Evolutionary conservation across 2,113 vertebrate genomes (phyloP).

Genomic region (Lepisosteus oculatus): DNA sequence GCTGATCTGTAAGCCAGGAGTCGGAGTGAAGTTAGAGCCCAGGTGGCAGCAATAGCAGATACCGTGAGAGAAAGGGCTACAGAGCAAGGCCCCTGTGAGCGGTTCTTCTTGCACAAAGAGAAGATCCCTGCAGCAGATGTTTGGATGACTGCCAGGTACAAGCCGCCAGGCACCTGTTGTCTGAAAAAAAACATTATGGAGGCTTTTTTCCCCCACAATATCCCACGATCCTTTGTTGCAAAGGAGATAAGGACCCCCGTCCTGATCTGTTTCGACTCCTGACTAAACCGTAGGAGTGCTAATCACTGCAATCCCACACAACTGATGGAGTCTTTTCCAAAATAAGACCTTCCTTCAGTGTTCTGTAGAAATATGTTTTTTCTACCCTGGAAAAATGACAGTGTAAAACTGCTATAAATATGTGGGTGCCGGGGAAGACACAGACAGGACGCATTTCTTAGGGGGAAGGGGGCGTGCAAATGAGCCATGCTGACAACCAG

Average conservation of each 20-base stretch:
- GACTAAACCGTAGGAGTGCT: constrained; percentile 14
- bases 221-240: constrained; percentile 4
- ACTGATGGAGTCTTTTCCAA: too few species aligned
- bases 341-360: too few species aligned
- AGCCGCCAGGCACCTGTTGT: constrained; percentile 43
- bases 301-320: not conserved
- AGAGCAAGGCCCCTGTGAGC: too few species aligned
- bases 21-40: constrained; percentile 25
- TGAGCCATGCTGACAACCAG: too few species aligned
- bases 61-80: too few species aligned
- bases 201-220: not conserved
- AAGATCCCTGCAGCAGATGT: constrained; percentile 22
- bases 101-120: not conserved
- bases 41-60: not conserved
- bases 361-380: too few species aligned
- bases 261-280: constrained; percentile 9
- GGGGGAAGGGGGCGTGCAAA: too few species aligned
- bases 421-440: too few species aligned
- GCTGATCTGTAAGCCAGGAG: constrained; percentile 11
- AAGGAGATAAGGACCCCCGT: constrained; percentile 28
- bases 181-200: constrained; percentile 25
- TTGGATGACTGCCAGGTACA: constrained; percentile 29
- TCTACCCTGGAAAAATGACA: too few species aligned
- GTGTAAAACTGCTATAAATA: too few species aligned
- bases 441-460: too few species aligned